These are phyloP conservation scores for Nymphalis polychloros DNA, from an alignment of 2,888 invertebrate species.

Conservation along the genomic window DNA sequence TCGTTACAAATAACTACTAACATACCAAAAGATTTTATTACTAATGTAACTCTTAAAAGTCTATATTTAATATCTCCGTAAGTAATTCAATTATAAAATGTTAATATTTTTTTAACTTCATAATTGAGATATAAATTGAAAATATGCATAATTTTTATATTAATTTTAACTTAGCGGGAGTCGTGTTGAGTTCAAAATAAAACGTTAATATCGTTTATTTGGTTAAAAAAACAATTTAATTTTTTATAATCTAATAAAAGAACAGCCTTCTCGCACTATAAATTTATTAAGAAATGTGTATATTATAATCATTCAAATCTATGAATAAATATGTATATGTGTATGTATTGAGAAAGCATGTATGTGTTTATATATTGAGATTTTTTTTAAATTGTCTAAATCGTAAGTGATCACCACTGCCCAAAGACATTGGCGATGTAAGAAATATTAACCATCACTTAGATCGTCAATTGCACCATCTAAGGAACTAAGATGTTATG, in stretches of 20 bases:
- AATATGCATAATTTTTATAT: conserved; percentile 23
- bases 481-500: too few relatives aligned
- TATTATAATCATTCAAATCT: background rate
- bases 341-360: too few relatives aligned
- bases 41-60: conserved; percentile 9
- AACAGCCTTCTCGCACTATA: conserved; percentile 7
- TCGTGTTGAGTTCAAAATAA: conserved; percentile 16
- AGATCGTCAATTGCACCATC: too few relatives aligned
- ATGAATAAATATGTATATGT: background rate
- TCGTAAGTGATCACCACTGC: too few relatives aligned
- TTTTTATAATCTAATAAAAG: conserved; percentile 25
- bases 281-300: background rate
- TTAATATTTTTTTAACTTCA: conserved; percentile 14
- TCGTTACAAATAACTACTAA: conserved; percentile 4
- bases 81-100: conserved; percentile 23
- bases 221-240: conserved; percentile 17
- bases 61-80: background rate
- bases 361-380: too few relatives aligned
- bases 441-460: too few relatives aligned
- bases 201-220: background rate
- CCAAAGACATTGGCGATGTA: too few relatives aligned
- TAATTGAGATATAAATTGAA: conserved; percentile 22
- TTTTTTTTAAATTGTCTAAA: too few relatives aligned
- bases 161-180: conserved; percentile 27
- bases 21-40: conserved; percentile 10